phyloP scores from a whole-genome alignment of 2,797 vertebrate species.

The Peromyscus eremicus region DNA sequence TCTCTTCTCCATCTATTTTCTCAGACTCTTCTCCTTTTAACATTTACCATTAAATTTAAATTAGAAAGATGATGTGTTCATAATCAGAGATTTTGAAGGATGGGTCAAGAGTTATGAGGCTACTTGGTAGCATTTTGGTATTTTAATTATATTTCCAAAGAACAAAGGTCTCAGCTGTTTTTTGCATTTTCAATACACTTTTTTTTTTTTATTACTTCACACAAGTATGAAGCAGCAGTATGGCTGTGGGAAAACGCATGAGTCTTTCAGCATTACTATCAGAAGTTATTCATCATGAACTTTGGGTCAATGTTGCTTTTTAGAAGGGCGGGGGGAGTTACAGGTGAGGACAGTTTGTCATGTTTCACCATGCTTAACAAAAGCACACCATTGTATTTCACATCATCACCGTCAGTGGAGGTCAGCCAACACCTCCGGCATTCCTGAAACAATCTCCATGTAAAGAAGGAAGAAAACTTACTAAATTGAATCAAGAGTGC shows the following conservation, averaged over 20 bases:
- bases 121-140: slow-evolving; percentile 42
- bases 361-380: slow-evolving; percentile 49
- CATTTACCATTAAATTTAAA: neutral
- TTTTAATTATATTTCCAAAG: slow-evolving; percentile 52
- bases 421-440: slow-evolving; percentile 53
- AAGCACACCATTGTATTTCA: slow-evolving; percentile 53
- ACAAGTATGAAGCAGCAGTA: slow-evolving; percentile 1
- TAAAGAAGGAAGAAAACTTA: neutral
- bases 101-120: slow-evolving; percentile 6
- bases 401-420: neutral
- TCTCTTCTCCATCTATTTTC: neutral
- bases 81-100: neutral
- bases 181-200: slow-evolving; percentile 53
- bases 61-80: neutral
- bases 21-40: neutral
- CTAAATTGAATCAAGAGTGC: slow-evolving; percentile 69
- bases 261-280: slow-evolving; percentile 53
- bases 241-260: slow-evolving; percentile 35
- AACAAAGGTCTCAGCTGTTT: neutral
- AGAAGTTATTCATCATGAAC: slow-evolving; percentile 76
- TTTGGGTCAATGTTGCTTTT: slow-evolving; percentile 29
- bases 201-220: slow-evolving; percentile 51
- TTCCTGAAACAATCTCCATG: neutral
- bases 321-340: slow-evolving; percentile 48
- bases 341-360: slow-evolving; percentile 47